Conservation (phyloP, 1,140 invertebrate species). For the Leptinotarsa lineolata region DNA sequence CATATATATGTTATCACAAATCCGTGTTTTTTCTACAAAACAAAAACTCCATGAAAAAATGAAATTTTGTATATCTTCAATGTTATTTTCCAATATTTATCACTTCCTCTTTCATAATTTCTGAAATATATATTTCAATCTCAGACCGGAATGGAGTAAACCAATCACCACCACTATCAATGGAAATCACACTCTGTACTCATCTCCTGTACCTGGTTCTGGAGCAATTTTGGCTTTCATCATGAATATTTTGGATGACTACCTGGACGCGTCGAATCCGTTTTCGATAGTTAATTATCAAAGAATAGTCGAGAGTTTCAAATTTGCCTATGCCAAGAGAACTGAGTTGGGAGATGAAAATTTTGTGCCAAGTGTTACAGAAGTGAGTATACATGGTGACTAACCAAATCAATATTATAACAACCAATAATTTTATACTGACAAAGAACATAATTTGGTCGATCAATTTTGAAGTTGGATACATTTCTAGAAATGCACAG, state of each 20-base stretch:
- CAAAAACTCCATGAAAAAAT: too few relatives aligned
- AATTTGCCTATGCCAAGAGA: slow-evolving; percentile 89
- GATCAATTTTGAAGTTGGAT: not conserved
- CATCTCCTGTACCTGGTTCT: slow-evolving; percentile 80
- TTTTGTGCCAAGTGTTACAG: slow-evolving; percentile 57
- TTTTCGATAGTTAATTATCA: slow-evolving; percentile 64
- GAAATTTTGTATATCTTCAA: too few relatives aligned
- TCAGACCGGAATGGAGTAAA: slow-evolving; percentile 65
- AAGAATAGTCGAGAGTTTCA: slow-evolving; percentile 87
- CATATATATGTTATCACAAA: too few relatives aligned
- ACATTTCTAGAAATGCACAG: too few relatives aligned
- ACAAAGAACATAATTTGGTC: not conserved
- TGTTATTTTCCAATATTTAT: too few relatives aligned
- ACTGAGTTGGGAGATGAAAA: slow-evolving; percentile 80
- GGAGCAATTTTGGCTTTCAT: slow-evolving; percentile 82
- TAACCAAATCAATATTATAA: not conserved
- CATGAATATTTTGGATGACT: slow-evolving; percentile 76
- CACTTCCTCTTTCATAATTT: too few relatives aligned
- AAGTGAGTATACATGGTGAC: slow-evolving; percentile 36
- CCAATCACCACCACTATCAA: slow-evolving; percentile 62
- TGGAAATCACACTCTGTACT: slow-evolving; percentile 68
- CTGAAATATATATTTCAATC: too few relatives aligned
- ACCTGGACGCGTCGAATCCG: slow-evolving; percentile 56
- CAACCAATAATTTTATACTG: not conserved
- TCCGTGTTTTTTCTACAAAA: too few relatives aligned